Percentiles rank a stretch among this genome's conserved stretches.
These are phyloP conservation scores for Triops cancriformis DNA, from an alignment of 1,140 invertebrate genomes.

Conservation along the genomic window DNA sequence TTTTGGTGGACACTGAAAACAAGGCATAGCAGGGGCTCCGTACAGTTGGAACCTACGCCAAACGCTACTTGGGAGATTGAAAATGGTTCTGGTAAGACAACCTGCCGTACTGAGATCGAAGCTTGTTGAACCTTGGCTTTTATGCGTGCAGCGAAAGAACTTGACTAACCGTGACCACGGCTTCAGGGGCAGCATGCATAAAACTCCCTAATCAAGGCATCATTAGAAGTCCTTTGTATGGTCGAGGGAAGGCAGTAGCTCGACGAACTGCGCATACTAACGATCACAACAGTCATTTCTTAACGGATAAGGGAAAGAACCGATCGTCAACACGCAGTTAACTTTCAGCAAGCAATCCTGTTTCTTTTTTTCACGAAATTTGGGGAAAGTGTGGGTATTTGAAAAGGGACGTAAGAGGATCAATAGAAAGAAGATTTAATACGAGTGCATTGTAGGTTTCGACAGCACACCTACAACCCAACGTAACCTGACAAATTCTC, in stretches of 20 bases:
- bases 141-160: not conserved
- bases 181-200: conserved; percentile 7
- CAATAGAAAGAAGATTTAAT: no score
- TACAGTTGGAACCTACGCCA: not conserved
- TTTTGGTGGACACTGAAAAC: conserved; percentile 3
- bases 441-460: no score
- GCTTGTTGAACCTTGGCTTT: not conserved
- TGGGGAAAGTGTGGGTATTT: not conserved
- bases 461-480: no score
- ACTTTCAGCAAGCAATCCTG: not conserved
- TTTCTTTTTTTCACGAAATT: not conserved
- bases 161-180: conserved; percentile 8
- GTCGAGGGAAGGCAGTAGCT: not conserved
- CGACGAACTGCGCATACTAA: not conserved
- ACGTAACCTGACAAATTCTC: no score
- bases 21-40: not conserved
- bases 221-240: conserved; percentile 4
- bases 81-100: not conserved
- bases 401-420: no score
- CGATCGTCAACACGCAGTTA: not conserved
- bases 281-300: not conserved
- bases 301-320: not conserved
- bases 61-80: conserved; percentile 4
- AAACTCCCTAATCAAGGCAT: conserved; percentile 8
- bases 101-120: not conserved